phyloP scores from a whole-genome alignment of 2,888 invertebrate species.

The Amphimallon solstitiale region DNA sequence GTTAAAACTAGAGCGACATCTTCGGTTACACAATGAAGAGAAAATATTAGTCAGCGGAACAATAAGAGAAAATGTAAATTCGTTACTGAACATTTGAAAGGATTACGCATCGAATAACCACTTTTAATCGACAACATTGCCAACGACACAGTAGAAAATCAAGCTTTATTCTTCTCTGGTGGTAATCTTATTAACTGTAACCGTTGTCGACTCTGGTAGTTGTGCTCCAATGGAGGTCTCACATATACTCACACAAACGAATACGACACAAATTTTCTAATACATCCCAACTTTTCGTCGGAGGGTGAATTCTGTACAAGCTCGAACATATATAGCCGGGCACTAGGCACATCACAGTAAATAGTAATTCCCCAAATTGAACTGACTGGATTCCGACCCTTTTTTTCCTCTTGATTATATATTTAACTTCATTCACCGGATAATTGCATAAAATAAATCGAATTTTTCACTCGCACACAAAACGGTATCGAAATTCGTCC shows the following conservation, averaged over 20 bases:
- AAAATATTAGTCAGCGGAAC: not conserved
- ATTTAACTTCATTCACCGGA: slow-evolving; percentile 30
- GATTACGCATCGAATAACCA: slow-evolving; percentile 8
- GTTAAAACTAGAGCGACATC: too few relatives aligned
- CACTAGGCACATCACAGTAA: slow-evolving; percentile 12
- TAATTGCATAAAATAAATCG: slow-evolving; percentile 31
- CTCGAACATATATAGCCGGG: slow-evolving; percentile 1
- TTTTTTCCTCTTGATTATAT: slow-evolving; percentile 30
- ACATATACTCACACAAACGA: not conserved
- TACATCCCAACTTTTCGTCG: too few relatives aligned
- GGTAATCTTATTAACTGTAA: slow-evolving; percentile 50
- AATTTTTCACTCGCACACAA: slow-evolving; percentile 29
- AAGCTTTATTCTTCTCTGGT: slow-evolving; percentile 48
- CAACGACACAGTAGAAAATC: slow-evolving; percentile 50
- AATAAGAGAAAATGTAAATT: slow-evolving; percentile 7
- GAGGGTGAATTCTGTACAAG: slow-evolving; percentile 43
- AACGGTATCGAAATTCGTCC: not conserved
- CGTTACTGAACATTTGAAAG: slow-evolving; percentile 5
- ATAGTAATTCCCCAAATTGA: slow-evolving; percentile 33
- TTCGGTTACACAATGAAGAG: not conserved
- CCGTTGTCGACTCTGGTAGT: slow-evolving; percentile 36
- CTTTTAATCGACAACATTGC: slow-evolving; percentile 6
- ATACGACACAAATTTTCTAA: too few relatives aligned
- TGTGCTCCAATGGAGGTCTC: slow-evolving; percentile 34
- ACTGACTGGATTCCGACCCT: slow-evolving; percentile 16